These are phyloP conservation scores for Oryzias melastigma DNA, from an alignment of 2,113 vertebrate species.

Conservation along the genomic window DNA sequence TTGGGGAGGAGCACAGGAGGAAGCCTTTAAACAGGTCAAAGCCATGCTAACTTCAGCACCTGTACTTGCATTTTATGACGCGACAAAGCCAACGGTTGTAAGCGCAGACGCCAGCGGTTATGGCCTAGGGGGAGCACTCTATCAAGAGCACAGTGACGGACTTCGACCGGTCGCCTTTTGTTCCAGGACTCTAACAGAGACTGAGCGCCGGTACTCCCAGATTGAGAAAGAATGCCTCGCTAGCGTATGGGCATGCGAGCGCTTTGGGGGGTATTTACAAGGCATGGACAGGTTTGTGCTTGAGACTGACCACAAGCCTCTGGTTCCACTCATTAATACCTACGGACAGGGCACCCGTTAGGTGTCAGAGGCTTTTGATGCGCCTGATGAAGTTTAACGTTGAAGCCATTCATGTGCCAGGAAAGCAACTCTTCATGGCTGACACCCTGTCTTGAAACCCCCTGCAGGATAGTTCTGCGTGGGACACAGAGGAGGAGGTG, in stretches of 20 bases:
- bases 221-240: constrained; percentile 11
- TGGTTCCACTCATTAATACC: background rate
- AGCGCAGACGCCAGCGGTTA: no score
- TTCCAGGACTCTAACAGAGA: background rate
- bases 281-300: background rate
- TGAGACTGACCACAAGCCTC: background rate
- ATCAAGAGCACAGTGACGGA: background rate
- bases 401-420: background rate
- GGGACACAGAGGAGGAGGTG: background rate
- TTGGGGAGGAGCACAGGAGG: no score
- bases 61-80: no score
- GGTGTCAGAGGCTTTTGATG: background rate
- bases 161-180: background rate
- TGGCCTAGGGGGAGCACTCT: no score
- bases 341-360: background rate
- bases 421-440: background rate
- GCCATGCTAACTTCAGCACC: no score
- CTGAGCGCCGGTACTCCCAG: background rate
- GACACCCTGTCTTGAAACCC: background rate
- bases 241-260: constrained; percentile 1
- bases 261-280: background rate
- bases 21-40: no score
- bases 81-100: no score
- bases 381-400: background rate
- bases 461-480: background rate